Percentiles rank a stretch among this genome's conserved stretches.
These are phyloP conservation scores for Hyaena hyaena DNA, from an alignment of 2,113 vertebrate species.

Conservation along the genomic window DNA sequence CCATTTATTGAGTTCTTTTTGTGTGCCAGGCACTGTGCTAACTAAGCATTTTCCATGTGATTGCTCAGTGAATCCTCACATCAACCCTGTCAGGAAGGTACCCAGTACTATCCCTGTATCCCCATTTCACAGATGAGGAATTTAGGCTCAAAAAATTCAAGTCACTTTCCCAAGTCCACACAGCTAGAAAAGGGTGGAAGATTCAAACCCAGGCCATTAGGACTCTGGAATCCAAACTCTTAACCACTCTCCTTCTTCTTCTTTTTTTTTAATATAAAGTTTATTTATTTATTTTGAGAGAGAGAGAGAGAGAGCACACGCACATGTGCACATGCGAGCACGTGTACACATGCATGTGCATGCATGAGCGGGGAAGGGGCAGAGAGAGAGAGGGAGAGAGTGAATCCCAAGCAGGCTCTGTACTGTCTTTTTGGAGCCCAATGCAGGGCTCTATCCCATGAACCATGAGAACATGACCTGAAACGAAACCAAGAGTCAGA, in stretches of 20 bases:
- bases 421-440: no score
- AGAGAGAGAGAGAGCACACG: no score
- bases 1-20: background rate
- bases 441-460: no score
- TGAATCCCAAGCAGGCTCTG: no score
- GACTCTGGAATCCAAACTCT: background rate
- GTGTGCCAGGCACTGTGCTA: background rate
- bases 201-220: background rate
- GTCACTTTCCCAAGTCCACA: background rate
- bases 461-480: no score
- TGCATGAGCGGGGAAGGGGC: no score
- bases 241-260: background rate
- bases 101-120: background rate
- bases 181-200: background rate
- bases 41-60: background rate
- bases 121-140: conserved; percentile 46
- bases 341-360: no score
- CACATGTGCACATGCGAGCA: no score
- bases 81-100: background rate
- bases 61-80: background rate
- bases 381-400: no score
- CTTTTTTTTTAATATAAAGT: no score
- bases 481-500: no score
- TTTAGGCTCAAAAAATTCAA: conserved; percentile 38
- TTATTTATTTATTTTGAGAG: no score